phyloP scores from a whole-genome alignment of 2,888 invertebrate species.

The Coenonympha arcania region DNA sequence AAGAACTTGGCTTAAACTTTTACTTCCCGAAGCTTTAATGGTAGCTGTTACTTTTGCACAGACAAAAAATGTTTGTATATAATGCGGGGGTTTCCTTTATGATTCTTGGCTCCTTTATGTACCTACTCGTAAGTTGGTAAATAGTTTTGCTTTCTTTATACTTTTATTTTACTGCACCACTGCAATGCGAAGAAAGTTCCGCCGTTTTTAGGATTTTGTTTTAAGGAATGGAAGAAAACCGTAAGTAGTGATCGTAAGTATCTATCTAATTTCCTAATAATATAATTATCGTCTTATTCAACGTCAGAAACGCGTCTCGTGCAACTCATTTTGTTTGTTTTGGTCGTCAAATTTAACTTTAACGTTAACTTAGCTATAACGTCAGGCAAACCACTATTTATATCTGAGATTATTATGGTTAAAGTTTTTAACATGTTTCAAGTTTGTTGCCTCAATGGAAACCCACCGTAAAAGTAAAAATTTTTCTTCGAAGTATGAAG shows the following conservation, averaged over 20 bases:
- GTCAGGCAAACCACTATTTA: too few species aligned
- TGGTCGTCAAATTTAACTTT: too few species aligned
- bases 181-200: slow-evolving; percentile 18
- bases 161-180: slow-evolving; percentile 20
- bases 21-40: slow-evolving; percentile 49
- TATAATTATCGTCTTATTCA: too few species aligned
- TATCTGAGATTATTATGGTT: too few species aligned
- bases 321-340: too few species aligned
- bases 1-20: slow-evolving; percentile 54
- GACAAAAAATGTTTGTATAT: slow-evolving; percentile 29
- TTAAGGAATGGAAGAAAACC: slow-evolving; percentile 3
- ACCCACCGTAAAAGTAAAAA: too few species aligned
- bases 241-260: background rate
- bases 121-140: slow-evolving; percentile 21
- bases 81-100: slow-evolving; percentile 21
- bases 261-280: too few species aligned
- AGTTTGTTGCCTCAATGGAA: too few species aligned
- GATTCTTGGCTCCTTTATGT: slow-evolving; percentile 23
- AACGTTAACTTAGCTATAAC: too few species aligned
- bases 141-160: slow-evolving; percentile 23
- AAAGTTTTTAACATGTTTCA: too few species aligned
- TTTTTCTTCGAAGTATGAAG: too few species aligned
- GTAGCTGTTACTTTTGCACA: slow-evolving; percentile 39
- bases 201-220: background rate
- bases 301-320: too few species aligned